Conservation (phyloP, 2,888 invertebrate species). For the Ichneumoninae sp. region DNA sequence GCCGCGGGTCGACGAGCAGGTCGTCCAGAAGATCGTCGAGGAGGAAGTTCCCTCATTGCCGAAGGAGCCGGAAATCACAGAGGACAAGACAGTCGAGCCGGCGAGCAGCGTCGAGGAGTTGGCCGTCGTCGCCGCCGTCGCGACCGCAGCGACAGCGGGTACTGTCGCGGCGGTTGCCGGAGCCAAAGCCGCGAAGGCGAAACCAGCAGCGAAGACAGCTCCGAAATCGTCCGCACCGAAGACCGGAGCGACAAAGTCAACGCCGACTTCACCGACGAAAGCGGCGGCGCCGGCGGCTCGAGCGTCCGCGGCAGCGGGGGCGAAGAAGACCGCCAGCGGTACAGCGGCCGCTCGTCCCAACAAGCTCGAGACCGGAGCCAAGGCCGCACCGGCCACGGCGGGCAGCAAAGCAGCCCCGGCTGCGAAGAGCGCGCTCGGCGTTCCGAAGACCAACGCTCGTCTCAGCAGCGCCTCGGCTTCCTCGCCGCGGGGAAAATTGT, state of each 20-base stretch:
- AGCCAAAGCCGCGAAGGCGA: conserved; percentile 78
- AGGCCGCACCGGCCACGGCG: conserved; percentile 60
- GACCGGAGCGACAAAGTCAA: conserved; percentile 71
- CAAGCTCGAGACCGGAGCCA: conserved; percentile 66
- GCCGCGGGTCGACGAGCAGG: background rate
- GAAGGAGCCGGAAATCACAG: conserved; percentile 1
- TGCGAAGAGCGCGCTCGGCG: conserved; percentile 66
- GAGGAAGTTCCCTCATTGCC: conserved; percentile 16
- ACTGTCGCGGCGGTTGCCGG: conserved; percentile 78
- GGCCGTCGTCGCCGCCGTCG: conserved; percentile 72
- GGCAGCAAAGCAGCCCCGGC: conserved; percentile 68
- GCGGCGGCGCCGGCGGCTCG: conserved; percentile 62
- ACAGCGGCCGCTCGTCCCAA: conserved; percentile 63
- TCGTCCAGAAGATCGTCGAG: conserved; percentile 32
- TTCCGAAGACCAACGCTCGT: conserved; percentile 69
- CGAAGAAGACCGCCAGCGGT: conserved; percentile 64
- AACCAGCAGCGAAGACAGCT: conserved; percentile 71
- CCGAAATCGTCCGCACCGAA: conserved; percentile 74
- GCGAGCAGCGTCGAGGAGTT: conserved; percentile 72
- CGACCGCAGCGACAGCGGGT: conserved; percentile 75
- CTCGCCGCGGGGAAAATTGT: conserved; percentile 68
- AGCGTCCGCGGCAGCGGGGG: conserved; percentile 55
- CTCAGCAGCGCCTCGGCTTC: conserved; percentile 51
- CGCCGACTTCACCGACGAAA: conserved; percentile 77
- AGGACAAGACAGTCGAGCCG: conserved; percentile 5